Evolutionary conservation across 2,113 vertebrate genomes (phyloP).

Genomic region (Nothobranchius kuhntae): DNA sequence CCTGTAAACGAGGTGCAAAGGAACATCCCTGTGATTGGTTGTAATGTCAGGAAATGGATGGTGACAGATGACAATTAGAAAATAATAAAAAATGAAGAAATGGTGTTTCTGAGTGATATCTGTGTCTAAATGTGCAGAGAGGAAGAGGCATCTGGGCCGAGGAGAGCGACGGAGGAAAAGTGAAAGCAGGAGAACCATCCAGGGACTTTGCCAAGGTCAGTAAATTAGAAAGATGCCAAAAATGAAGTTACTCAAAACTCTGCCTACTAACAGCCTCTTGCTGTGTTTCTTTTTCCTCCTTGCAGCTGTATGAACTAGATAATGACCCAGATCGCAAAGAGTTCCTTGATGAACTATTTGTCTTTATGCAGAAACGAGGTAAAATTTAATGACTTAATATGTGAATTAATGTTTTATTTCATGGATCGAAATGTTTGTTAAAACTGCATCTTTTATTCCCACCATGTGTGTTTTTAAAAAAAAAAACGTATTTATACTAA

Average conservation of each 20-base stretch:
- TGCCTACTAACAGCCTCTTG: neutral
- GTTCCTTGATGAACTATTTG: constrained; percentile 94
- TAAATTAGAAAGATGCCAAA: constrained; percentile 3
- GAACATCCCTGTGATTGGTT: neutral
- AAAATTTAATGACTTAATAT: neutral
- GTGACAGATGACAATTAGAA: too few species aligned
- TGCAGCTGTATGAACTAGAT: constrained; percentile 95
- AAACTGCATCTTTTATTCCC: too few species aligned
- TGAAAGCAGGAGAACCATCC: constrained; percentile 91
- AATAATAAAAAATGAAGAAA: too few species aligned
- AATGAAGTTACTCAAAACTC: neutral
- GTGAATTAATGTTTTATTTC: neutral
- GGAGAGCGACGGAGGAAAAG: constrained; percentile 84
- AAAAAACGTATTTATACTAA: too few species aligned
- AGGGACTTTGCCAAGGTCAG: constrained; percentile 94
- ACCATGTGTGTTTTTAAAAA: too few species aligned
- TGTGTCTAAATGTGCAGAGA: constrained; percentile 75
- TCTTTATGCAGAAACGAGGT: constrained; percentile 99
- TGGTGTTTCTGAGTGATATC: too few species aligned
- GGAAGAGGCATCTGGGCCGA: constrained; percentile 85
- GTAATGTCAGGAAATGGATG: neutral
- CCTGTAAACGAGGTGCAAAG: neutral
- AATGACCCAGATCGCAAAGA: constrained; percentile 91
- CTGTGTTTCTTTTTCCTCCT: neutral
- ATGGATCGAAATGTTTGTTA: too few species aligned